phyloP scores from a whole-genome alignment of 1,140 invertebrate species.

The Acromyrmex charruanus region DNA sequence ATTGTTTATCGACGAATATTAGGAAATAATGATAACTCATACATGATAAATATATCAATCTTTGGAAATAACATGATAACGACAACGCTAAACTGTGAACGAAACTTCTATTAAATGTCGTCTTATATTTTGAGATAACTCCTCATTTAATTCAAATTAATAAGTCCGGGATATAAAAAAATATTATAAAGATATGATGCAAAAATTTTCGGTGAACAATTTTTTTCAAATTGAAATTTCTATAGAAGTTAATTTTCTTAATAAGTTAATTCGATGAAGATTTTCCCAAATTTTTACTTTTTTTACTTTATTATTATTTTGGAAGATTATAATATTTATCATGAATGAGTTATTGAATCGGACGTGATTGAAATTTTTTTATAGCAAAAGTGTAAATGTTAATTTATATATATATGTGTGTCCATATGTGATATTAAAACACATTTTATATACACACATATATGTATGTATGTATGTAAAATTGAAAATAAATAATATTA shows the following conservation, averaged over 20 bases:
- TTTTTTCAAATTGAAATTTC: neutral
- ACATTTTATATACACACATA: constrained; percentile 2
- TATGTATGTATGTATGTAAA: neutral
- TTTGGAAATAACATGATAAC: neutral
- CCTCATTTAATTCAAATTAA: neutral
- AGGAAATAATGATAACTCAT: constrained; percentile 2
- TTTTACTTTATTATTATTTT: constrained; percentile 11
- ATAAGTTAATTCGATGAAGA: neutral
- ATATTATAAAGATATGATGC: neutral
- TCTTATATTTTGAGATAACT: neutral
- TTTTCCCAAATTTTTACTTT: neutral
- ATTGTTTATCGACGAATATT: constrained; percentile 34
- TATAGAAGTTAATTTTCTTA: neutral
- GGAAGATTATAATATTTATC: constrained; percentile 15
- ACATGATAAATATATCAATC: constrained; percentile 5
- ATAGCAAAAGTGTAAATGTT: constrained; percentile 17
- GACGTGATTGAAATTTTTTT: constrained; percentile 14
- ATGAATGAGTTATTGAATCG: constrained; percentile 5
- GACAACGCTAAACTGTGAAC: constrained; percentile 1
- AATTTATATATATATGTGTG: constrained; percentile 29
- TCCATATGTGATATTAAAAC: constrained; percentile 16
- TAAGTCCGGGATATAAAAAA: neutral
- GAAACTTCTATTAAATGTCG: constrained; percentile 14
- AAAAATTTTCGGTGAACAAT: neutral
- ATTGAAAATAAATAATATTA: too few species aligned